Conservation (phyloP, 2,797 vertebrate genomes). For the Phoebastria nigripes region DNA sequence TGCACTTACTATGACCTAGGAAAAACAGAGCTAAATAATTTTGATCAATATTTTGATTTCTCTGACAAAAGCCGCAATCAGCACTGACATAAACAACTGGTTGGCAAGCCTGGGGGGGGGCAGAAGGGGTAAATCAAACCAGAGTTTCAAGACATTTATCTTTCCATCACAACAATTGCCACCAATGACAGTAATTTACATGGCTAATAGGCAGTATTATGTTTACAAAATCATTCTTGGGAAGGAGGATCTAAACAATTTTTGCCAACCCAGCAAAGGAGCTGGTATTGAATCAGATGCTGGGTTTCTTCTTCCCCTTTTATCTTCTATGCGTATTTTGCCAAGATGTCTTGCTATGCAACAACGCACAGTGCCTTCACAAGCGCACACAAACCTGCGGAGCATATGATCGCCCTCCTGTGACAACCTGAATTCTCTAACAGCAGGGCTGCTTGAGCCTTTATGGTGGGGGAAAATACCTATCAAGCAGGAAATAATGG, state of each 20-base stretch:
- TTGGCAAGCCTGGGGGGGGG: neutral
- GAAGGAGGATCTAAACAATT: slow-evolving; percentile 6
- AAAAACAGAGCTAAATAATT: slow-evolving; percentile 13
- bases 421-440: neutral
- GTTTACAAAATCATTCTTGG: slow-evolving; percentile 34
- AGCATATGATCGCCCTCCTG: fast-evolving
- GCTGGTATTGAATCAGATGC: neutral
- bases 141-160: slow-evolving; percentile 18
- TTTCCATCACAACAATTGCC: slow-evolving; percentile 29
- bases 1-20: neutral
- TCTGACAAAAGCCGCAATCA: slow-evolving; percentile 27
- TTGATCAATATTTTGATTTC: slow-evolving; percentile 49
- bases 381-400: neutral
- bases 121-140: neutral
- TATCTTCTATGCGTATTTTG: neutral
- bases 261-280: slow-evolving; percentile 9
- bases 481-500: neutral
- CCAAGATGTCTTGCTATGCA: neutral
- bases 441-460: neutral
- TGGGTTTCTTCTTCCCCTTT: neutral
- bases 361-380: fast-evolving
- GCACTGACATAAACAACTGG: slow-evolving; percentile 26
- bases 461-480: neutral
- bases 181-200: slow-evolving; percentile 55
- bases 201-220: slow-evolving; percentile 34